phyloP scores from a whole-genome alignment of 2,113 vertebrate genomes.

The Podilymbus podiceps region DNA sequence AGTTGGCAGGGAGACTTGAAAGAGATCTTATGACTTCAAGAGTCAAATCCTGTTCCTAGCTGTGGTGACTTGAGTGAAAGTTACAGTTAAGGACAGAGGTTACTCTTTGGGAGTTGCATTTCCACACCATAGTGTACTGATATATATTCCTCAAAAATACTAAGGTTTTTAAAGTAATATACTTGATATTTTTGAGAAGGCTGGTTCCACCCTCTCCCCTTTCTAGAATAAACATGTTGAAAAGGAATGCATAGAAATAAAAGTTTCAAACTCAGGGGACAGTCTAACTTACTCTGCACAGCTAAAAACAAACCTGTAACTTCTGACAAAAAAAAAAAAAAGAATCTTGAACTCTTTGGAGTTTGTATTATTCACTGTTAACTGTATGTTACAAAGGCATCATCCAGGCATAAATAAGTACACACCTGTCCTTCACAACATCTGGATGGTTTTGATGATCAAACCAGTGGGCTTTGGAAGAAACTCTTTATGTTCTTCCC shows the following conservation, averaged over 20 bases:
- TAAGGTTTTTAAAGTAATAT: background rate
- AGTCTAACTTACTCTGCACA: background rate
- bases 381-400: background rate
- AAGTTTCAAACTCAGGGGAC: background rate
- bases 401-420: background rate
- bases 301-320: background rate
- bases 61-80: background rate
- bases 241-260: background rate
- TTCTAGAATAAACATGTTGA: background rate
- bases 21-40: background rate
- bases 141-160: background rate
- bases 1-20: background rate
- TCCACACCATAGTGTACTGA: background rate
- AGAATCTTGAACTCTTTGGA: background rate
- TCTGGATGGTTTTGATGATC: background rate
- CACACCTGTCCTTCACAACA: background rate
- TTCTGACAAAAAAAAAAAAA: background rate
- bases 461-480: background rate
- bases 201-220: background rate
- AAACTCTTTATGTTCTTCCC: background rate
- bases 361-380: background rate
- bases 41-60: background rate
- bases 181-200: background rate
- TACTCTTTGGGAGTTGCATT: background rate
- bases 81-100: background rate